Conservation (phyloP, 2,797 vertebrate genomes). For the Etheostoma perlongum region DNA sequence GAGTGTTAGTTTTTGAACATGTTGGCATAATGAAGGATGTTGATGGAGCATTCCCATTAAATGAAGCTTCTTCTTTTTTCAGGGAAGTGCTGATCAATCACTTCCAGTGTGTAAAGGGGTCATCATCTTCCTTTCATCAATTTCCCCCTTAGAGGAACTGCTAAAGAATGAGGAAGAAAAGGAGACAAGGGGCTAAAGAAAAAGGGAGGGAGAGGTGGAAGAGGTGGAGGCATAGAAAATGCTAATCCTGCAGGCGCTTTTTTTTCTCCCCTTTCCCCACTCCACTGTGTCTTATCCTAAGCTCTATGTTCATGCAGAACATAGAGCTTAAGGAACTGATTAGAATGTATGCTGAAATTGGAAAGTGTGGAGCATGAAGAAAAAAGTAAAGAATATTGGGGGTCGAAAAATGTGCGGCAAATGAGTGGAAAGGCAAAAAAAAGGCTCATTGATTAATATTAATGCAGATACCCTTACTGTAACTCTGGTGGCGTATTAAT, state of each 20-base stretch:
- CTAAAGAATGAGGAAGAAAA: constrained; percentile 70
- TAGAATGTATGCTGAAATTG: constrained; percentile 84
- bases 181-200: constrained; percentile 61
- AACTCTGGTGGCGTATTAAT: constrained; percentile 78
- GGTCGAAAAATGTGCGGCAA: constrained; percentile 68
- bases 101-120: constrained; percentile 78
- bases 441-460: constrained; percentile 80
- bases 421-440: constrained; percentile 56
- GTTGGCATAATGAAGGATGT: constrained; percentile 49
- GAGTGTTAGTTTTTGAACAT: constrained; percentile 39
- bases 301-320: constrained; percentile 76
- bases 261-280: constrained; percentile 35
- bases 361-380: constrained; percentile 78
- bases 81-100: constrained; percentile 79
- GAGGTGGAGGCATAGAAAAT: constrained; percentile 77
- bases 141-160: constrained; percentile 66
- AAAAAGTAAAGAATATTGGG: constrained; percentile 67
- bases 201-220: constrained; percentile 64
- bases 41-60: constrained; percentile 57
- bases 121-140: constrained; percentile 78
- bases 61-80: constrained; percentile 54
- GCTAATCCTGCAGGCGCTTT: constrained; percentile 76
- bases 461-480: constrained; percentile 77
- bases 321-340: constrained; percentile 84
- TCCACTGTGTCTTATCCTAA: constrained; percentile 74